phyloP scores from a whole-genome alignment of 2,113 vertebrate genomes.

The Callipepla californica region DNA sequence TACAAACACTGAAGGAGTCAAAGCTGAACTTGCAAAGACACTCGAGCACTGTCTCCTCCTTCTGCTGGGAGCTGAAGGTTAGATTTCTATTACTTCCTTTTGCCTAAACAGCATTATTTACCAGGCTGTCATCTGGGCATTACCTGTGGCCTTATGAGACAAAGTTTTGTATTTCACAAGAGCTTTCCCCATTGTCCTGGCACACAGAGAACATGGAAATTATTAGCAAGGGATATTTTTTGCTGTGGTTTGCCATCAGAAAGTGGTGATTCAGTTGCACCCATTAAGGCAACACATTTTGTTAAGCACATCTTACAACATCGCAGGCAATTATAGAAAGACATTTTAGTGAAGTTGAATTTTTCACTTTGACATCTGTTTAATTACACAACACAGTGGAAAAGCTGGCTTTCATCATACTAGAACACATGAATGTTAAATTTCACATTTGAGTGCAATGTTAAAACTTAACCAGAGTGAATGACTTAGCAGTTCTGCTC shows the following conservation, averaged over 20 bases:
- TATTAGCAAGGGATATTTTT: slow-evolving; percentile 2
- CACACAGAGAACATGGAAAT: neutral
- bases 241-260: neutral
- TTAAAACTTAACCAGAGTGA: neutral
- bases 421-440: neutral
- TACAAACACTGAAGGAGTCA: neutral
- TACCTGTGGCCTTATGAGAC: neutral
- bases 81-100: neutral
- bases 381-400: neutral
- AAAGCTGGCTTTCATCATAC: neutral
- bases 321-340: neutral
- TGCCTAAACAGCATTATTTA: neutral
- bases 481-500: neutral
- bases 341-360: neutral
- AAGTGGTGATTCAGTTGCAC: neutral
- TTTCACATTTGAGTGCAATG: neutral
- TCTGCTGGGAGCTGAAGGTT: neutral
- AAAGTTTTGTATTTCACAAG: neutral
- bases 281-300: neutral
- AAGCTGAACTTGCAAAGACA: neutral
- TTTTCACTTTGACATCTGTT: slow-evolving; percentile 3
- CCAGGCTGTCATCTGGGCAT: fast-evolving
- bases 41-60: neutral
- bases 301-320: slow-evolving; percentile 27
- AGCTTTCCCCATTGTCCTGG: neutral